Conservation (phyloP, 2,888 invertebrate species). For the Drosophila vallismaia region DNA sequence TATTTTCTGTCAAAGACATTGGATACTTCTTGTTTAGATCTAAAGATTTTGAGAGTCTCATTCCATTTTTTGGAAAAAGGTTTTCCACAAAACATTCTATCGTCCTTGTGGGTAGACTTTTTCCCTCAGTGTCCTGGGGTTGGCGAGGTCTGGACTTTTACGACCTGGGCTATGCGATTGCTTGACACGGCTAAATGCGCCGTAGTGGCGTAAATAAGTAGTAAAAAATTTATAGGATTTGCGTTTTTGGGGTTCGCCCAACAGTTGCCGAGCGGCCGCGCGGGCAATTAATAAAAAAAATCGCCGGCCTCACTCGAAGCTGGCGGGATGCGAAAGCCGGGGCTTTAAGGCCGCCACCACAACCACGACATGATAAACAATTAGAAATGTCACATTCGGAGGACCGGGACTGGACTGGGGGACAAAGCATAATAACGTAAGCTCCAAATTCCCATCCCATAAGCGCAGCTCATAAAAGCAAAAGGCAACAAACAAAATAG, state of each 20-base stretch:
- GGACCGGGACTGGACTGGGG: background rate
- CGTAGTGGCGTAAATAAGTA: constrained; percentile 80
- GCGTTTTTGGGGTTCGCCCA: constrained; percentile 44
- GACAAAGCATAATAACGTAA: constrained; percentile 65
- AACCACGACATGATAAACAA: constrained; percentile 63
- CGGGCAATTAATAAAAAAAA: constrained; percentile 67
- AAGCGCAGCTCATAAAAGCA: constrained; percentile 70
- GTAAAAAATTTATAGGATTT: constrained; percentile 80
- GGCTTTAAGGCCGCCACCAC: constrained; percentile 23
- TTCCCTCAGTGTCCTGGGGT: constrained; percentile 48
- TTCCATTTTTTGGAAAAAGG: background rate
- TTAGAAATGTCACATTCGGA: constrained; percentile 61
- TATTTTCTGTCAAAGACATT: background rate
- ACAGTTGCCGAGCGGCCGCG: constrained; percentile 69
- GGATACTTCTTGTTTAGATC: background rate
- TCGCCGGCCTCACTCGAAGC: constrained; percentile 33
- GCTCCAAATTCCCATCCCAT: constrained; percentile 43
- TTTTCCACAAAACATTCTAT: background rate
- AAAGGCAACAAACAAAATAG: constrained; percentile 38
- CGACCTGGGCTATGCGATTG: constrained; percentile 69
- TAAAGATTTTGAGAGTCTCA: background rate
- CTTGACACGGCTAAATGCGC: constrained; percentile 79
- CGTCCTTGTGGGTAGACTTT: background rate
- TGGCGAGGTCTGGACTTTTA: constrained; percentile 53
- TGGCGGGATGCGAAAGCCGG: constrained; percentile 17